Base-by-base conservation (phyloP, 2,888 invertebrate genomes). In the Parthenolecanium corni region DNA sequence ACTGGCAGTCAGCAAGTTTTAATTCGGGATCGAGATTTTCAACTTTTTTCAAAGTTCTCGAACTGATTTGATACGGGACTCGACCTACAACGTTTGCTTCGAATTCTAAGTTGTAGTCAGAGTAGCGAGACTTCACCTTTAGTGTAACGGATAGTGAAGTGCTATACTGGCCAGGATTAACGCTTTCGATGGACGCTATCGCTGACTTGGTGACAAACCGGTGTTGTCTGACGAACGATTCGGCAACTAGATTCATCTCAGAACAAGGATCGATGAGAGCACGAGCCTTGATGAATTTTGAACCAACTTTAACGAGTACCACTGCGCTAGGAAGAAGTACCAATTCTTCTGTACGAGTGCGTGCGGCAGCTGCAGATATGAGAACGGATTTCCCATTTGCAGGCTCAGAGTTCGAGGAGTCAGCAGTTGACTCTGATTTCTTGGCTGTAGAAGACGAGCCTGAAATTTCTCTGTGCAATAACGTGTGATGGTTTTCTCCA, bases 221-320 rank as follows among this genome's bases (percentile, higher is more conserved):
- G 9, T 44, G 25, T 1, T 9, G 20, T 12, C 24, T 20, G 2
- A 47, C 20, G 12, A 64, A 49, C 14, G 44, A 46, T 47, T 53
- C 53, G 1, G 58, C 9, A 1, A 64, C 49, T 6, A 64, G 31
- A 38, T 58, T 58, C 6, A 31, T 44, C 52, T 61, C 46, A 1
- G 61, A 64, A 14, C 53, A 47, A 11, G 18, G 9, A 14, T 61
- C 61, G 12, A 61, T 36, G 6, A 64, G 36, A 3, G 25, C 62
- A 18, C 64, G 62, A 38, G 61, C 47, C 2, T 36, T 36, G 2
- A 61, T 24, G n/a, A 5, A 18, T 3, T 24, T 23, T 9, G 40
- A 21, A 12, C 57, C 47, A 2, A 42, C 1, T 25, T 36, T 21
- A 6, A 51, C 49, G 16, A 49, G 31, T 1, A 61, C 40, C 3